Evolutionary conservation across 2,797 vertebrate species (phyloP).

Genomic region (Nannoperca obscura): DNA sequence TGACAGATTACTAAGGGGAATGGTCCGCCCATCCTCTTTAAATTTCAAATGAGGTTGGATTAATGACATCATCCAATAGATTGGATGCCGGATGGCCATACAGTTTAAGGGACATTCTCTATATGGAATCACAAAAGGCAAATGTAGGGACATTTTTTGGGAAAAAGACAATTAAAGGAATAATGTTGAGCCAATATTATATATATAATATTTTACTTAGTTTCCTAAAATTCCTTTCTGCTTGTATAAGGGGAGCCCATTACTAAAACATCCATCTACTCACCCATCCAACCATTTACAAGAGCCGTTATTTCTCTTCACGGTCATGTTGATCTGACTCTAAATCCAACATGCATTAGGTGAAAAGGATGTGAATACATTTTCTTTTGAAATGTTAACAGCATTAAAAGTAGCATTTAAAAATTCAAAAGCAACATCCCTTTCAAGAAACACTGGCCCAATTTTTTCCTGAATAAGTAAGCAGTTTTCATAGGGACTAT

Average conservation of each 20-base stretch:
- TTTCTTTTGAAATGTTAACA: constrained; percentile 33
- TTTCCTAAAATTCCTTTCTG: constrained; percentile 7
- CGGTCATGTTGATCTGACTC: constrained; percentile 11
- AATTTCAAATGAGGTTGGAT: constrained; percentile 55
- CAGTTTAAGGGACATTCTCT: constrained; percentile 15
- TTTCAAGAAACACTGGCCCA: constrained; percentile 36
- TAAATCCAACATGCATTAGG: constrained; percentile 27
- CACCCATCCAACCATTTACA: constrained; percentile 3
- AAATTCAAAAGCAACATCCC: constrained; percentile 35
- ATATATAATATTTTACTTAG: constrained; percentile 4
- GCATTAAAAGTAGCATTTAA: constrained; percentile 36
- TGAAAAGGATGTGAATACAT: constrained; percentile 36
- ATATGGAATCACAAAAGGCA: constrained; percentile 1
- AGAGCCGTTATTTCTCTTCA: constrained; percentile 22
- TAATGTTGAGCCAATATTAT: neutral
- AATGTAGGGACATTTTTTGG: neutral
- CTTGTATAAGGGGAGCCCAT: constrained; percentile 2
- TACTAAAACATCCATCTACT: constrained; percentile 20
- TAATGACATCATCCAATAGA: constrained; percentile 50
- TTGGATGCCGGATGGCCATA: constrained; percentile 18
- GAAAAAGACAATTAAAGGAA: constrained; percentile 5
- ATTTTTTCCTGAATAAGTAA: constrained; percentile 25
- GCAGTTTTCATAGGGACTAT: constrained; percentile 19
- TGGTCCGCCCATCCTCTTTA: constrained; percentile 39
- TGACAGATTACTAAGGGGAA: constrained; percentile 45